Evolutionary conservation across 92 coral and sea anemone genomes (phyloP).

Genomic region (Paragorgia papillata): DNA sequence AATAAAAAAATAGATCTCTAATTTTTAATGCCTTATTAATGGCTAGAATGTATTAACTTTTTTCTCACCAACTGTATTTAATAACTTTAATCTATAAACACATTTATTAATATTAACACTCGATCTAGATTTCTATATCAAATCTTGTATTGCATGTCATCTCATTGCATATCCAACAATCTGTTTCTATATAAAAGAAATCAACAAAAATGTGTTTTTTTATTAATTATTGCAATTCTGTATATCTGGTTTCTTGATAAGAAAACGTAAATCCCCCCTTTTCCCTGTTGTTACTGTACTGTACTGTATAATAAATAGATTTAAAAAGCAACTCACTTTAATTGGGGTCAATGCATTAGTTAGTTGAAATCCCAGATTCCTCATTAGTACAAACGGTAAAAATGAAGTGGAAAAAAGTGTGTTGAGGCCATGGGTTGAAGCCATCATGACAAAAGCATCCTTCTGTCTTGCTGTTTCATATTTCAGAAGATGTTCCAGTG

Average conservation of each 20-base stretch:
- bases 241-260: too few relatives aligned
- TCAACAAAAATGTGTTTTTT: neutral
- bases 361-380: slow-evolving; percentile 80
- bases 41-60: too few relatives aligned
- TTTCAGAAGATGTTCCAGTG: slow-evolving; percentile 71
- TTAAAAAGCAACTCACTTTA: slow-evolving; percentile 56
- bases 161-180: slow-evolving; percentile 51
- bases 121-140: neutral
- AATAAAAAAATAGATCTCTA: too few relatives aligned
- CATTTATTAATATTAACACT: too few relatives aligned
- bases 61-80: too few relatives aligned
- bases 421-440: slow-evolving; percentile 79
- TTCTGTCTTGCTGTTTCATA: slow-evolving; percentile 92
- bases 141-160: slow-evolving; percentile 10
- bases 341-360: slow-evolving; percentile 77
- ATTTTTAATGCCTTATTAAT: too few relatives aligned
- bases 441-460: slow-evolving; percentile 80
- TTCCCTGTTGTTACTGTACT: too few relatives aligned
- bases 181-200: slow-evolving; percentile 48
- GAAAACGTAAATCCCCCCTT: too few relatives aligned
- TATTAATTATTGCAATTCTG: neutral
- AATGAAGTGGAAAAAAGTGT: slow-evolving; percentile 93
- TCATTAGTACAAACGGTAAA: slow-evolving; percentile 68
- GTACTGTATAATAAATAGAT: too few relatives aligned
- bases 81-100: too few relatives aligned